phyloP scores from a whole-genome alignment of 2,113 vertebrate genomes.

The Lepus timidus region DNA sequence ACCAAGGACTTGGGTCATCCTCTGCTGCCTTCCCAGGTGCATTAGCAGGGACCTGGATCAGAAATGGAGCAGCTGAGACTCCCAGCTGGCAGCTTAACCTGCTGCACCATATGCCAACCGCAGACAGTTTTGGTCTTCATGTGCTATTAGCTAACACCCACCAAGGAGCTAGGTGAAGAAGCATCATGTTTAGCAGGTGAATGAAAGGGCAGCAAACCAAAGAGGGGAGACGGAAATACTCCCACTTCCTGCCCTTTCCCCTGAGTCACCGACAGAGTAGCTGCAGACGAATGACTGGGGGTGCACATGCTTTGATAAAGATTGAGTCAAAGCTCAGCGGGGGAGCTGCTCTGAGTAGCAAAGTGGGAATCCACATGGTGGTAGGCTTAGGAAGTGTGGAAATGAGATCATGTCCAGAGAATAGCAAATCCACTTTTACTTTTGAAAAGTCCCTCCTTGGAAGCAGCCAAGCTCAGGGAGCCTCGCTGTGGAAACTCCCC shows the following conservation, averaged over 20 bases:
- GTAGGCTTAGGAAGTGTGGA: slow-evolving; percentile 47
- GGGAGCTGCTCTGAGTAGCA: slow-evolving; percentile 34
- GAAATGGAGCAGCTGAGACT: too few relatives aligned
- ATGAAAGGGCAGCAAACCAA: not conserved
- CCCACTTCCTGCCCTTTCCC: not conserved
- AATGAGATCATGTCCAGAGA: slow-evolving; percentile 50
- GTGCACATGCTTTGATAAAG: not conserved
- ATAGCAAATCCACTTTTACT: not conserved
- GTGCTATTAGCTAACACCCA: not conserved
- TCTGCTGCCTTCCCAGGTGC: too few relatives aligned
- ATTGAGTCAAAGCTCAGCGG: slow-evolving; percentile 27
- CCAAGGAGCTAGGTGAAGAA: not conserved
- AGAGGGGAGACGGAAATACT: not conserved
- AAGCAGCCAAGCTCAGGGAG: not conserved
- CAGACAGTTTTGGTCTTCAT: too few relatives aligned
- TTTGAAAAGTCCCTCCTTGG: slow-evolving; percentile 36
- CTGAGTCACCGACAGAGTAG: not conserved
- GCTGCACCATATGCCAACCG: too few relatives aligned
- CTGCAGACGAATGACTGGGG: slow-evolving; percentile 46
- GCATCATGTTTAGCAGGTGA: not conserved
- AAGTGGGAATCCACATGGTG: not conserved
- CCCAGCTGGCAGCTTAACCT: too few relatives aligned
- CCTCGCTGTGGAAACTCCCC: not conserved
- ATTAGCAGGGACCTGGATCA: too few relatives aligned
- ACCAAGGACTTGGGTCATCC: too few relatives aligned